These are phyloP conservation scores for Laothoe populi DNA, from an alignment of 2,888 invertebrate genomes.

Conservation along the genomic window DNA sequence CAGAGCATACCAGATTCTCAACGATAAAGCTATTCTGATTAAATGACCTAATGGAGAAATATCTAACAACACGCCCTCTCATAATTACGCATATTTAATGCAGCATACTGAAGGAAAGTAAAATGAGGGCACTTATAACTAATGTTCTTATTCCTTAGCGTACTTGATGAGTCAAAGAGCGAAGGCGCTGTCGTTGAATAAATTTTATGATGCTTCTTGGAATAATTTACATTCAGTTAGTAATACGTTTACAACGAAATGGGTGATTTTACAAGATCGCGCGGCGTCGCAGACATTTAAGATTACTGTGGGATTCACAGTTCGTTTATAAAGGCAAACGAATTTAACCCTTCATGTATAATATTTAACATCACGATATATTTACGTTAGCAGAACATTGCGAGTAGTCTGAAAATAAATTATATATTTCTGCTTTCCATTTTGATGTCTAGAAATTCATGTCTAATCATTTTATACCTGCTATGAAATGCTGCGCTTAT, in stretches of 20 bases:
- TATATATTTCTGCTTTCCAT: neutral
- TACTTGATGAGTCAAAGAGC: slow-evolving; percentile 3
- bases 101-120: neutral
- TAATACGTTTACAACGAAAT: slow-evolving; percentile 17
- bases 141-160: neutral
- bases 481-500: too few relatives aligned
- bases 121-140: neutral
- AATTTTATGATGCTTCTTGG: slow-evolving; percentile 18
- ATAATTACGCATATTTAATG: neutral
- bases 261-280: slow-evolving; percentile 16
- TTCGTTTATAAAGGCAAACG: neutral
- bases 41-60: too few relatives aligned
- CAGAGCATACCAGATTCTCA: too few relatives aligned
- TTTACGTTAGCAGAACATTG: neutral
- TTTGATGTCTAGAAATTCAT: neutral
- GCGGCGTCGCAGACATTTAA: neutral
- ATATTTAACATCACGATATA: neutral
- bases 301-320: slow-evolving; percentile 15
- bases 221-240: slow-evolving; percentile 22
- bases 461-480: too few relatives aligned
- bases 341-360: slow-evolving; percentile 3
- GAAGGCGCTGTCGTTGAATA: slow-evolving; percentile 1
- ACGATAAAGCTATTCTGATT: too few relatives aligned
- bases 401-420: neutral
- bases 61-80: too few relatives aligned